Evolutionary conservation across 2,797 vertebrate species (phyloP), one percentile per base, ranked within the genome.

Genomic region (Myotis myotis): DNA sequence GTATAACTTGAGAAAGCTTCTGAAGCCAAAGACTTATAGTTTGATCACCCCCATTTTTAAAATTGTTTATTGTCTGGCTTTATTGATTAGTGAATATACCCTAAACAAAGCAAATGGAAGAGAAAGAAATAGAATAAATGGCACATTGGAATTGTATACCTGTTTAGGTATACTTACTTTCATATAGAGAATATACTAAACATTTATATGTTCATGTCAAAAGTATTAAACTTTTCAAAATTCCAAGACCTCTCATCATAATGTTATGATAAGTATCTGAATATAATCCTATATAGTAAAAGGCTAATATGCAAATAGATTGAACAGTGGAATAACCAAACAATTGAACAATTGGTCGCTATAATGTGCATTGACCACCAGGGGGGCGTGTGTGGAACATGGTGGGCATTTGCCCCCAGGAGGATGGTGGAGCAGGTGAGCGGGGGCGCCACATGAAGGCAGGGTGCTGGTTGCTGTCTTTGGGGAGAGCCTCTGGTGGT

Each of bases 191-290:
- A 51, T 81, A 51, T 36, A 49, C 0, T 20, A 87, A 87, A 47
- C 2, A 60, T 30, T 82, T 75, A n/a, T 10, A 30, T 41, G 28
- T 15, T 93, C 30, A 17, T 71, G 16, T 81, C 19, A 95, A 95
- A 84, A 74, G 71, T 23, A 76, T 78, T 68, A 86, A 88, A 64
- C 30, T 79, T 96, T 89, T 93, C 36, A 74, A 84, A 90, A 75
- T 66, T 82, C 64, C 5, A 53, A 36, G 22, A 44, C 20, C 0
- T 79, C 53, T 84, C 51, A 87, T 60, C 71, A 5, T 91, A 78
- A 80, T 86, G 89, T 92, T 93, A 60, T 38, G 62, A 62, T 66
- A 53, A 2, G 4, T 82, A 81, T 55, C 11, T 89, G 55, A 92
- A 82, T 93, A 10, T 71, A 84, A 64, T 30, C 11, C 57, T 62